These are phyloP conservation scores for Osmoderma eremita DNA, from an alignment of 2,888 invertebrate genomes.

Conservation along the genomic window DNA sequence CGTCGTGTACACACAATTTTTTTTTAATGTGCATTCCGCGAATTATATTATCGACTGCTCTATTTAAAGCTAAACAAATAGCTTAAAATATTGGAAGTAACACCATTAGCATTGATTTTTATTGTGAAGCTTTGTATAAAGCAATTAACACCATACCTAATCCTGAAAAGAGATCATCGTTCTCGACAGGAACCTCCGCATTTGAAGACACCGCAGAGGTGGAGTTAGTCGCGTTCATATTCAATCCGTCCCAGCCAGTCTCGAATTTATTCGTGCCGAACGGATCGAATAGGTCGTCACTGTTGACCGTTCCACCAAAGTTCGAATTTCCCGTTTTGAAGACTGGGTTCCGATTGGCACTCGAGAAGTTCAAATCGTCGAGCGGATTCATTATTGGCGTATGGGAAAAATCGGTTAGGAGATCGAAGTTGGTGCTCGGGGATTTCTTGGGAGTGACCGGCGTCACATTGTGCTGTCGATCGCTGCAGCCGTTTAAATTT, in stretches of 20 bases:
- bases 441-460: slow-evolving; percentile 55
- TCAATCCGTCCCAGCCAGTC: slow-evolving; percentile 12
- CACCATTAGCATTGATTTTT: no score
- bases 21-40: no score
- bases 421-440: slow-evolving; percentile 69
- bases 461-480: slow-evolving; percentile 20
- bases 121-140: no score
- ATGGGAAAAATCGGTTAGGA: slow-evolving; percentile 63
- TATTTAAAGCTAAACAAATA: no score
- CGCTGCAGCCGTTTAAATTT: slow-evolving; percentile 62
- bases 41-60: no score
- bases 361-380: neutral
- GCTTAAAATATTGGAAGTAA: no score
- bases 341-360: neutral
- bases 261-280: slow-evolving; percentile 67
- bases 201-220: slow-evolving; percentile 65
- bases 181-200: slow-evolving; percentile 61
- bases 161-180: slow-evolving; percentile 79
- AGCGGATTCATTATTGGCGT: neutral
- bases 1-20: no score
- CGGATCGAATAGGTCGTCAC: slow-evolving; percentile 70
- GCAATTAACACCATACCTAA: slow-evolving; percentile 19
- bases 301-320: slow-evolving; percentile 2
- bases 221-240: slow-evolving; percentile 53
- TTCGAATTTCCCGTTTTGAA: slow-evolving; percentile 1